Base-by-base conservation (phyloP, 1,140 invertebrate genomes). In the Agrilus planipennis region DNA sequence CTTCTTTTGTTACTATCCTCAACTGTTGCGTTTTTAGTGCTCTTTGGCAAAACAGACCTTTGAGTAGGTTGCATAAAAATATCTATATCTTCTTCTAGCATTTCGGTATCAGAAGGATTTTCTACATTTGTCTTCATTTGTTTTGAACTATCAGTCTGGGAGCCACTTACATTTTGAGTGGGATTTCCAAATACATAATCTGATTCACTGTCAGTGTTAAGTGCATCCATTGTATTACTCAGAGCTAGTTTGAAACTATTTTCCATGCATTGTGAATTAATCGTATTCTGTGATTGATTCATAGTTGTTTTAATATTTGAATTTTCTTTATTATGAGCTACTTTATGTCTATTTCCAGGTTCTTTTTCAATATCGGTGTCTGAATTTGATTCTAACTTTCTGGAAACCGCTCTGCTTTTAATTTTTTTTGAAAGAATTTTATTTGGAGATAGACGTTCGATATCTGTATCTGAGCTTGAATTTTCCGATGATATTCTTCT, bases 31-130 rank as follows among this genome's bases (percentile, higher is more conserved):
- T n/a, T 25, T 25, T 7, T n/a, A 25, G 23, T 25, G 23, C 6
- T 7, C 23, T 25, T 25, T 6, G 6, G 23, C 23, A 25, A 25
- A 25, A 25, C 23, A 25, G n/a, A 7, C 16, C 32, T 22, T 36
- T 42, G 41, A 6, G 41, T 42, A 3, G 41, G 32, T 36, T 42
- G 12, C 15, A 42, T 21, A 36, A 42, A 42, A 6, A 42, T 27
- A 29, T 42, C 32, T 11, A 29, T 28, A 18, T 39, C 27, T 2
- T 39, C 27, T 14, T n/a, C n/a, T n/a, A n/a, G n/a, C n/a, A n/a
- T n/a, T 6, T 32, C 30, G 6, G 6, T 6, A 6, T 14, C 6
- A 7, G 6, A 6, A 32, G 7, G 7, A 7, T 16, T 6, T 32
- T n/a, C 14, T 7, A 6, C 14, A 10, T 9, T 6, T 9, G 7